Evolutionary conservation across 2,113 vertebrate genomes (phyloP).

Genomic region (Rynchops niger): DNA sequence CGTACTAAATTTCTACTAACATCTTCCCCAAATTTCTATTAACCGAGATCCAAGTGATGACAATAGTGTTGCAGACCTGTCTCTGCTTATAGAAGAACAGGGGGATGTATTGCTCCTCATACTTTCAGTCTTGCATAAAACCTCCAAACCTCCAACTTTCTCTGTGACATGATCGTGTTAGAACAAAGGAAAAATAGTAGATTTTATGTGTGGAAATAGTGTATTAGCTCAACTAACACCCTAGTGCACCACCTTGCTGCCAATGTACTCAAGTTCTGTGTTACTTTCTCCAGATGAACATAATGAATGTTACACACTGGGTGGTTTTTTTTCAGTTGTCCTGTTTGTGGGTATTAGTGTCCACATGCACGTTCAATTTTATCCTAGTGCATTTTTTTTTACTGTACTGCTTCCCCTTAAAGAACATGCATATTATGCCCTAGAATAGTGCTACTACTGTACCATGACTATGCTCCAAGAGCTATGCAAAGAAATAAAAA

Average conservation of each 20-base stretch:
- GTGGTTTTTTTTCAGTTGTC: not conserved
- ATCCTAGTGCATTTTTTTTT: not conserved
- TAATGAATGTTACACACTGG: not conserved
- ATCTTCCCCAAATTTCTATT: not conserved
- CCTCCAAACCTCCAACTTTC: fast-evolving
- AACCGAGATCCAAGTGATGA: not conserved
- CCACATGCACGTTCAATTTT: not conserved
- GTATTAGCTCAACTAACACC: not conserved
- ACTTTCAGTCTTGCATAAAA: not conserved
- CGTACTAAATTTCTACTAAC: not conserved
- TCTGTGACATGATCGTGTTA: not conserved
- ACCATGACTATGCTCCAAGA: not conserved
- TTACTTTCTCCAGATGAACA: not conserved
- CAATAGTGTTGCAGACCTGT: not conserved
- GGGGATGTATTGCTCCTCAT: not conserved
- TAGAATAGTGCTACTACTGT: not conserved
- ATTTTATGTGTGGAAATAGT: not conserved
- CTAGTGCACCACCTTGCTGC: fast-evolving
- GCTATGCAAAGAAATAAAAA: not conserved
- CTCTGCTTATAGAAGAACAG: not conserved
- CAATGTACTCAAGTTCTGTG: not conserved
- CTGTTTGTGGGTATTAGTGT: not conserved
- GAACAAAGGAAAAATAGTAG: not conserved
- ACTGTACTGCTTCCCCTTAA: not conserved
- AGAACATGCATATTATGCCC: not conserved